Evolutionary conservation across 2,113 vertebrate genomes (phyloP), one percentile per base, ranked within the genome.

Genomic region (Chaenocephalus aceratus): DNA sequence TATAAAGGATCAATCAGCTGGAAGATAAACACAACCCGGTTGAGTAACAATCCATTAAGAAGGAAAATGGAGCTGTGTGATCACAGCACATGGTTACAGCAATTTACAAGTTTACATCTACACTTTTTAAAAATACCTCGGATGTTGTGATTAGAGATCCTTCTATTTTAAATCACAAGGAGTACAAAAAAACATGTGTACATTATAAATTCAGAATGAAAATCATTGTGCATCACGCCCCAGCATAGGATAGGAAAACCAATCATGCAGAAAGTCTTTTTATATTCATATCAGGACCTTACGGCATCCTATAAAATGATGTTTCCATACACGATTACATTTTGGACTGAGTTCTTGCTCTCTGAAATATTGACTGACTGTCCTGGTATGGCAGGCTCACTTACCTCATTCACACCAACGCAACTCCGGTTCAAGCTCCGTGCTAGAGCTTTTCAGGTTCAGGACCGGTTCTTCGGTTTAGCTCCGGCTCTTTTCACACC

Each of bases 11-110:
- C 89, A 91, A 90, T 94, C 91, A 90, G 89, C 68, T 90, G 77
- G 56, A 90, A 86, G 83, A 89, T 95, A 94, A 95, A 95, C 93
- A 94, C 18, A 49, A 79, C 68, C 64, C 56, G 86, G 73, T 82
- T 88, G 84, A 84, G 74, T 86, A 90, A 88, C 86, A 93, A 90
- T 84, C 88, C 94, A 95, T 93, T 94, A 91, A 64, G 82, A 88
- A 76, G 60, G 88, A 94, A 92, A 92, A 93, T 91, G 66, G 71
- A 82, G 66, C 72, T 21, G 69, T 84, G 86, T 93, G 88, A 93
- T 94, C 88, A 89, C 67, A 66, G 70, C 67, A 71, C 73, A 23
- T 72, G 21, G 15, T 68, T 69, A 36, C 15, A 75, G 34, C 88
- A 83, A 83, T 93, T 91, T 92, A 93, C 84, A 90, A 21, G 21